Base-by-base conservation (phyloP, 2,113 vertebrate species). In the Anser cygnoides region DNA sequence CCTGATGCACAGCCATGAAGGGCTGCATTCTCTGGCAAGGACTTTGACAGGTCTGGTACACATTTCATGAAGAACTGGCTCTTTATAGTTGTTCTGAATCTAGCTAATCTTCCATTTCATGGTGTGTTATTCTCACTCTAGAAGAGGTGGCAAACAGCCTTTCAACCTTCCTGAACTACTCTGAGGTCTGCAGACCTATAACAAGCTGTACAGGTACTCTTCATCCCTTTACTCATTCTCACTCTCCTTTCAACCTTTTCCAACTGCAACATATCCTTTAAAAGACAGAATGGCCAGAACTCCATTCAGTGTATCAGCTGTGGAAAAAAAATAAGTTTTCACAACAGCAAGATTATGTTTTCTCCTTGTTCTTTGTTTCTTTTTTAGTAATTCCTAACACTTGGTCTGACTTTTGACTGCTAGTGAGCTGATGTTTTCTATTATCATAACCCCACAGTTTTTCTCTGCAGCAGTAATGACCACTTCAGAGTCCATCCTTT, bases 291-390 rank as follows among this genome's bases (percentile, higher is more conserved):
- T 13, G 35, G 43, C 6, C 8, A 72, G 65, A 67, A 63, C 13
- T 43, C 39, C 3, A 2, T 16, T 54, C n/a, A 31, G 21, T 71
- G 25, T 20, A 44, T 44, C 28, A 35, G 15, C 31, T 50, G 9
- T 26, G 57, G 33, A 46, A 92, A 89, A 80, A 13, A 0, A 7
- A 37, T 0, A 0, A 4, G 9, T 49, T 92, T 66, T 8, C 22
- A 37, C 0, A 4, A n/a, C n/a, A 87, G 11, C 9, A 71, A 67
- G 28, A 43, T 58, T 3, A 58, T 50, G 23, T 1, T 70, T 73
- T 12, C 1, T 17, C 31, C 23, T 44, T 35, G 4, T 11, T 70
- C 63, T 81, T n/a, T 50, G 28, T 70, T 73, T 75, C 8, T 12
- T 63, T 55, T 31, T 13, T 43, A 55, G 63, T 41, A 7, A 46